These are phyloP conservation scores for Sanderia malayensis DNA, from an alignment of 30 jellyfish, hydroid and myxozoan genomes.

Conservation along the genomic window DNA sequence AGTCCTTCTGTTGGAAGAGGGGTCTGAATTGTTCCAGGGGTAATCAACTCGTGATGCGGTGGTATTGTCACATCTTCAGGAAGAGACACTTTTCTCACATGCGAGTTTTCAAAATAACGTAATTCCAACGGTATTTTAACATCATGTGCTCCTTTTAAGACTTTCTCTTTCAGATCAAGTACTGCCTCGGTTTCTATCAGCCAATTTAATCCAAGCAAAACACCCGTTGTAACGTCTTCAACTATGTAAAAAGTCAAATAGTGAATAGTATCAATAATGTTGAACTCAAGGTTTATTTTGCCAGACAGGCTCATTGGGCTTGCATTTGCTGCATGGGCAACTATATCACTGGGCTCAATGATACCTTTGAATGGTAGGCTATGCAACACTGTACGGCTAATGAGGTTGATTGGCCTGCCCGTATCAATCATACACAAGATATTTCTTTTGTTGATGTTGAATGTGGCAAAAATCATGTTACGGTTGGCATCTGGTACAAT, in stretches of 20 bases:
- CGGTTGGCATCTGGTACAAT: not conserved
- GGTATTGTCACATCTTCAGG: conserved; percentile 5
- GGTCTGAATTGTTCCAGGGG: conserved; percentile 1
- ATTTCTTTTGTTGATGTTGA: not conserved
- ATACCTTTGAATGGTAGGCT: not conserved
- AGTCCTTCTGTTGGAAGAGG: conserved; percentile 3
- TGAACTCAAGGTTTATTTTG: not conserved
- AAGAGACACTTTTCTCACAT: conserved; percentile 6
- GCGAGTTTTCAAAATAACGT: not conserved
- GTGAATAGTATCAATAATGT: not conserved
- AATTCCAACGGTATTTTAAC: not conserved
- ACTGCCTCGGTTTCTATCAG: not conserved
- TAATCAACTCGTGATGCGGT: not conserved
- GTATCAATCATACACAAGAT: conserved; percentile 5
- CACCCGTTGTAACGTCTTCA: not conserved
- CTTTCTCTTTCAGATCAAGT: not conserved
- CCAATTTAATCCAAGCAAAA: conserved; percentile 6
- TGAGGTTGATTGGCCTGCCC: conserved; percentile 1
- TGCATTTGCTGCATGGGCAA: not conserved
- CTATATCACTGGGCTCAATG: not conserved
- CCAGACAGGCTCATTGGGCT: not conserved
- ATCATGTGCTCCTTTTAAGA: not conserved
- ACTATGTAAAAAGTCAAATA: conserved; percentile 4
- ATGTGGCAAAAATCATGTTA: not conserved
- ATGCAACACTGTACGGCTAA: not conserved